phyloP scores from a whole-genome alignment of 2,113 vertebrate genomes.

The Circaetus cinerascens region DNA sequence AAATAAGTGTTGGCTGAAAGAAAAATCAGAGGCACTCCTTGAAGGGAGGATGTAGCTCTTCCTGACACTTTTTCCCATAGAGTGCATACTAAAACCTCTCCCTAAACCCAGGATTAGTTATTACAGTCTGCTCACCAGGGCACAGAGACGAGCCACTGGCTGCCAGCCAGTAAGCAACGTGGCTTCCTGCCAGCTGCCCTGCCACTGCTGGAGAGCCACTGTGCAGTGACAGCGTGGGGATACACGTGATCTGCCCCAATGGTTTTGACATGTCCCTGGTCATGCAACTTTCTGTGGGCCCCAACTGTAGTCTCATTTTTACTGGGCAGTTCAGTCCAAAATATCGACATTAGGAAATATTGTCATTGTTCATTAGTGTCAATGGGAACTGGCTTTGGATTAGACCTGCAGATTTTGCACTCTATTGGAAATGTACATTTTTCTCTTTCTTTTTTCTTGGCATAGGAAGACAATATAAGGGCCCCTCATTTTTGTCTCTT shows the following conservation, averaged over 20 bases:
- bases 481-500: not conserved
- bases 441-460: not conserved
- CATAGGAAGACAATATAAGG: not conserved
- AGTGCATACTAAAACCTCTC: not conserved
- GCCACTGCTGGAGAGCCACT: not conserved
- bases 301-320: not conserved
- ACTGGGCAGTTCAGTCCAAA: not conserved
- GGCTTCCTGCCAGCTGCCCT: not conserved
- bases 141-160: not conserved
- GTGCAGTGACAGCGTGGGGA: rapidly evolving
- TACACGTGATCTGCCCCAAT: not conserved
- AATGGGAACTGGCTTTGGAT: not conserved
- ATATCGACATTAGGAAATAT: not conserved
- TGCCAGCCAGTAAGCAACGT: not conserved
- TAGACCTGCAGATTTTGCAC: not conserved
- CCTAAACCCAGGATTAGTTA: not conserved
- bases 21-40: not conserved
- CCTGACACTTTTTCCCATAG: not conserved
- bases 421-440: not conserved
- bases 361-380: not conserved
- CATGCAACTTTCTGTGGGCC: not conserved
- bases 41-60: not conserved
- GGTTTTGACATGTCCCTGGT: not conserved
- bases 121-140: not conserved
- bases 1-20: not conserved